phyloP scores from a whole-genome alignment of 2,888 invertebrate genomes.

The Papilio elwesi region DNA sequence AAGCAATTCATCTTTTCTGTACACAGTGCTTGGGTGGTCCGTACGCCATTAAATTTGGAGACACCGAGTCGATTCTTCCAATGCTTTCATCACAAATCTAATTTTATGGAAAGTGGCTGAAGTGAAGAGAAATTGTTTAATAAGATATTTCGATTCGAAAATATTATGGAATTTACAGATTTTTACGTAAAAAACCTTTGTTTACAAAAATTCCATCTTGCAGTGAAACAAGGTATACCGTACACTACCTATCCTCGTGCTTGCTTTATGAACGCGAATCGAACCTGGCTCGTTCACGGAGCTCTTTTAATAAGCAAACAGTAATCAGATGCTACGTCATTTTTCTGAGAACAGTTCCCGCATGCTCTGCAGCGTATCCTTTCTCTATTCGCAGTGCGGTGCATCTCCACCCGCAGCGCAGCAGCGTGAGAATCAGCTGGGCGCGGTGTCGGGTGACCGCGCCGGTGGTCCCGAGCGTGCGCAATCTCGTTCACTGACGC shows the following conservation, averaged over 20 bases:
- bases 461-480: constrained; percentile 36
- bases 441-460: constrained; percentile 37
- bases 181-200: too few relatives aligned
- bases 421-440: constrained; percentile 39
- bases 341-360: background rate
- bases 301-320: background rate
- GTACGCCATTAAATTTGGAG: background rate
- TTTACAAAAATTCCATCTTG: too few relatives aligned
- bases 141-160: too few relatives aligned
- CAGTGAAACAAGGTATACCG: too few relatives aligned
- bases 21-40: background rate
- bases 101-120: too few relatives aligned
- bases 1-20: background rate
- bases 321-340: background rate
- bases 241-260: too few relatives aligned
- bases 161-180: too few relatives aligned
- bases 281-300: background rate
- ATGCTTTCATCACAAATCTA: too few relatives aligned
- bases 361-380: background rate
- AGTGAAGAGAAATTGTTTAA: too few relatives aligned
- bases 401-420: background rate
- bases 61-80: background rate
- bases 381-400: background rate
- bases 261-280: too few relatives aligned
- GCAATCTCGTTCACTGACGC: constrained; percentile 11